A percentile compares a stretch with the other conserved stretches of the same genome.
Conservation (phyloP, 2,797 vertebrate genomes). For the Holocentrus rufus region DNA sequence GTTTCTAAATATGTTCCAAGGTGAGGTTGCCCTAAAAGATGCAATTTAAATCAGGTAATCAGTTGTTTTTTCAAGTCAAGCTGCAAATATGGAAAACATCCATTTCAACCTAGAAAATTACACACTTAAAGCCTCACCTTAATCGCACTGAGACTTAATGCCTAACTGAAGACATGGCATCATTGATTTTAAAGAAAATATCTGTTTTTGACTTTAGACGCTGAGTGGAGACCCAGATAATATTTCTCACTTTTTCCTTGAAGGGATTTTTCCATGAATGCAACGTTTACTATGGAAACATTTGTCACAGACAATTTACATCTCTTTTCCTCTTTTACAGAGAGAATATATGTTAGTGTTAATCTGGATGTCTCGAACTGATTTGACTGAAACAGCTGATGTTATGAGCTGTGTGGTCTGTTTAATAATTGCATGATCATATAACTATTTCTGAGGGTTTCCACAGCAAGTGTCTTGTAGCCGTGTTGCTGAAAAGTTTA, state of each 20-base stretch:
- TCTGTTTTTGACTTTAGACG: too few species aligned
- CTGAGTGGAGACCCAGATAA: too few species aligned
- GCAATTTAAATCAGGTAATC: too few species aligned
- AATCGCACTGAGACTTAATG: too few species aligned
- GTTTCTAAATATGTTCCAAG: not conserved
- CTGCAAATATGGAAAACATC: not conserved
- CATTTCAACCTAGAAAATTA: too few species aligned
- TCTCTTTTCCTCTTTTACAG: not conserved
- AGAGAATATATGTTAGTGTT: not conserved
- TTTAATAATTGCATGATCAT: not conserved
- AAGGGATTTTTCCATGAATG: not conserved
- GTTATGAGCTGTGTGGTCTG: too few species aligned
- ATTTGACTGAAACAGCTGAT: too few species aligned
- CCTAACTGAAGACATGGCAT: too few species aligned
- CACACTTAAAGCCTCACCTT: too few species aligned
- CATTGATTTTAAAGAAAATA: too few species aligned
- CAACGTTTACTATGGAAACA: not conserved
- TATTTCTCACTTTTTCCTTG: too few species aligned
- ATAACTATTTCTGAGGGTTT: not conserved
- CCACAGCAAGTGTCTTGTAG: not conserved
- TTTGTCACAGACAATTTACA: not conserved
- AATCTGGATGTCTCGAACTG: too few species aligned
- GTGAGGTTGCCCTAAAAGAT: not conserved
- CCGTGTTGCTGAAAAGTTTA: not conserved
- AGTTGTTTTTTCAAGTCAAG: conserved; percentile 12